Conservation (phyloP, 2,113 vertebrate species). For the Lanius ludovicianus region DNA sequence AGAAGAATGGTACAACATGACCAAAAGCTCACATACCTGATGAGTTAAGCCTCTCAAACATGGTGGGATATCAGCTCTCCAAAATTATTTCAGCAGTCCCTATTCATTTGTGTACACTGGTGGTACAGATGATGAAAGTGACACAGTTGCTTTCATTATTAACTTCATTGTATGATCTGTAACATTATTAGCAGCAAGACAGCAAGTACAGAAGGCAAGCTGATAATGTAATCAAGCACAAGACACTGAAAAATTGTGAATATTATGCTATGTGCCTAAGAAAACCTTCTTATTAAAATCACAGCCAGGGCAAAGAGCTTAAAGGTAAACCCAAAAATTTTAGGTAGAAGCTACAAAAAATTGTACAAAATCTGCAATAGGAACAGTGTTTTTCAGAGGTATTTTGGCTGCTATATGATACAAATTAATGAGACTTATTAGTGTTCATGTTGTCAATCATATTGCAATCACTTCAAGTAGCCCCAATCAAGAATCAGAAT, state of each 20-base stretch:
- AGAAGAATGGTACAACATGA: background rate
- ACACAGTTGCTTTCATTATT: conserved; percentile 14
- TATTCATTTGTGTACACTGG: background rate
- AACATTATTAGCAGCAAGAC: conserved; percentile 15
- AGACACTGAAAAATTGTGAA: background rate
- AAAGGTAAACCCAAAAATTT: background rate
- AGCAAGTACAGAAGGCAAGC: conserved; percentile 1
- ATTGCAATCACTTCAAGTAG: background rate
- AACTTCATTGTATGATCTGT: conserved; percentile 27
- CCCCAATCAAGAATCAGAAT: background rate
- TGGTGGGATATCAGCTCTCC: background rate
- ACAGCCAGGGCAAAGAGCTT: background rate
- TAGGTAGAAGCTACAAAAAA: background rate
- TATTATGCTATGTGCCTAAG: background rate
- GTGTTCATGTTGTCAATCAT: background rate
- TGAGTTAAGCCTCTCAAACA: background rate
- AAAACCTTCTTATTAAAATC: background rate
- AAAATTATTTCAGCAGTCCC: background rate
- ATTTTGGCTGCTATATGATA: background rate
- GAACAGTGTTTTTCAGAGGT: background rate
- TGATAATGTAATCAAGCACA: conserved; percentile 23
- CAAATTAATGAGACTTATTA: background rate
- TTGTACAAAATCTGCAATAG: background rate
- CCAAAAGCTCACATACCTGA: background rate
- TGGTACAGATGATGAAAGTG: background rate